Evolutionary conservation across 2,888 invertebrate genomes (phyloP), one percentile per base, ranked within the genome.

Genomic region (Deilephila elpenor): DNA sequence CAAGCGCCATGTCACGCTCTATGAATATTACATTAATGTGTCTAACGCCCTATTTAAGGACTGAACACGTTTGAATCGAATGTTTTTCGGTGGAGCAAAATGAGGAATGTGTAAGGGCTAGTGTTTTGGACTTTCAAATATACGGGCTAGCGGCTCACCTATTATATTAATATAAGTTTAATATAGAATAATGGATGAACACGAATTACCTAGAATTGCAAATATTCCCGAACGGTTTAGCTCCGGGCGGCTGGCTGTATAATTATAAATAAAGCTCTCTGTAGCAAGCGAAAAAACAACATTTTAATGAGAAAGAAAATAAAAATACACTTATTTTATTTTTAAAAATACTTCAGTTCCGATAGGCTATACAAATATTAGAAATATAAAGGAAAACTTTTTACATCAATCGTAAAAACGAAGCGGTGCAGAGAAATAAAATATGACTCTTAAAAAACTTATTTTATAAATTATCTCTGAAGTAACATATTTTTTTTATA

Each of bases 21-120:
- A 86, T 87, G 88, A 86, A 89, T 89, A 86, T 86, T 85, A 83
- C 86, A 88, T 87, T 78, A 78, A 80, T 72, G 78, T 79, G 64
- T 64, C 25, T 17, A 11, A 17, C 62, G n/a, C 37, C 62, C 34
- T 20, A 53, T 53, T 44, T 44, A 25, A 67, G 25, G 51, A 17
- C 25, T 67, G 44, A 67, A 51, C 51, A 29, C 4, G 14, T 3
- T 14, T 4, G 17, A 32, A 19, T 34, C 34, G 34, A 34, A 17
- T 17, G 11, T 11, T 61, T 32, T 61, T 61, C 61, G n/a, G 5
- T 56, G 6, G n/a, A 56, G 56, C 14, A 56, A 56, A 56, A 56
- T 17, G 5, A 6, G 56, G 56, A 19, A 19, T 19, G 25, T 17
- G 8, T 37, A 8, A 8, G 37, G 44, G 14, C 37, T 32, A 32